phyloP scores from a whole-genome alignment of 2,797 vertebrate genomes.

The Buphagus erythrorhynchus region DNA sequence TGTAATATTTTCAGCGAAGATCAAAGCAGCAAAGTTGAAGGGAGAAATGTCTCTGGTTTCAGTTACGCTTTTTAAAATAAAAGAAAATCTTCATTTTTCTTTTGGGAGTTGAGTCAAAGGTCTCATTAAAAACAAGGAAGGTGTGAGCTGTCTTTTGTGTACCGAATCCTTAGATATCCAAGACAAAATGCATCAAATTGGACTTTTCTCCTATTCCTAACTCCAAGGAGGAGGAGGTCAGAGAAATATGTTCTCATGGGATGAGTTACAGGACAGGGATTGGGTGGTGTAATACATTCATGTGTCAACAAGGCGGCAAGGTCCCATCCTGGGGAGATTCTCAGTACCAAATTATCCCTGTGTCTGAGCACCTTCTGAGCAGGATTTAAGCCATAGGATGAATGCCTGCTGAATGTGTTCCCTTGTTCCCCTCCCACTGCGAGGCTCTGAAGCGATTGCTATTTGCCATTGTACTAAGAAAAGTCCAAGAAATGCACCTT shows the following conservation, averaged over 20 bases:
- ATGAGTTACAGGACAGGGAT: not conserved
- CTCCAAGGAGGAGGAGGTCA: not conserved
- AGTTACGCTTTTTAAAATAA: not conserved
- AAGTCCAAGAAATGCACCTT: not conserved
- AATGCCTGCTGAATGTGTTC: not conserved
- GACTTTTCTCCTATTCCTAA: not conserved
- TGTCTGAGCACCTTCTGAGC: not conserved
- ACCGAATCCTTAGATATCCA: not conserved
- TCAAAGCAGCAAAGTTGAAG: not conserved
- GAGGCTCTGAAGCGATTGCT: not conserved
- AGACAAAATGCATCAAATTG: not conserved
- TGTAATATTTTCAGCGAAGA: not conserved
- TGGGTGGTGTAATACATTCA: not conserved
- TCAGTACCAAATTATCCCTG: not conserved
- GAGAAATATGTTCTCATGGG: not conserved
- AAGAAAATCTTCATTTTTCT: not conserved
- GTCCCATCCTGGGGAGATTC: not conserved
- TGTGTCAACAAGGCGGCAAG: not conserved
- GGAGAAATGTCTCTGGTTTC: not conserved
- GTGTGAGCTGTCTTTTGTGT: not conserved
- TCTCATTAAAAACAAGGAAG: not conserved
- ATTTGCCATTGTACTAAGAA: not conserved
- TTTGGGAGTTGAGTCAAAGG: not conserved
- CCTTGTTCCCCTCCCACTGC: not conserved
- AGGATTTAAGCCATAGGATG: not conserved